Conservation (phyloP, 2,888 invertebrate species). For the Acanthosepion pharaonis region DNA sequence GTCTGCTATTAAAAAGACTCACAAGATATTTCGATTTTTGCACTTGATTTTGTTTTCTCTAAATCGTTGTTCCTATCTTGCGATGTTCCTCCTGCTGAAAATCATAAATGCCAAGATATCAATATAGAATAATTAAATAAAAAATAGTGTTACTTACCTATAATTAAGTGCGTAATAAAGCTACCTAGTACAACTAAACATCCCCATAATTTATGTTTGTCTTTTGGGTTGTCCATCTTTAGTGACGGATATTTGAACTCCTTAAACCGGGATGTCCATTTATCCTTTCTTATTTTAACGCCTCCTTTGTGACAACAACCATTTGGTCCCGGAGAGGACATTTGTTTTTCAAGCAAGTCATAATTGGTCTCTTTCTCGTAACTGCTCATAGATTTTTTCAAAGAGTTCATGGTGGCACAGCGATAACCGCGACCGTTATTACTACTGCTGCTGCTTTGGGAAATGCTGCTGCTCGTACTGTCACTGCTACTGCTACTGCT, state of each 20-base stretch:
- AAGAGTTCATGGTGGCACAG: not conserved
- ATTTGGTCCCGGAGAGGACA: not conserved
- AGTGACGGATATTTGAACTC: not conserved
- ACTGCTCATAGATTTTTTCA: not conserved
- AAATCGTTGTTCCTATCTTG: too few relatives aligned
- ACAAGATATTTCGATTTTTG: too few relatives aligned
- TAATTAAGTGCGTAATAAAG: slow-evolving; percentile 10
- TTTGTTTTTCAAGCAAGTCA: not conserved
- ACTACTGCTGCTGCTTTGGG: not conserved
- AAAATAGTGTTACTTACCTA: not conserved
- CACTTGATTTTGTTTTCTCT: too few relatives aligned
- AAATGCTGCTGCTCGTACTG: not conserved
- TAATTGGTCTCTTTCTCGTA: not conserved
- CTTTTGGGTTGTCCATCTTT: not conserved
- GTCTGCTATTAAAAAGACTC: too few relatives aligned
- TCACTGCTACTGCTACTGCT: not conserved
- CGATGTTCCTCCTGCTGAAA: too few relatives aligned
- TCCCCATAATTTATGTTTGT: not conserved
- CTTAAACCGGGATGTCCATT: not conserved
- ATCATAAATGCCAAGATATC: not conserved
- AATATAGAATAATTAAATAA: not conserved
- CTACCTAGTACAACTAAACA: slow-evolving; percentile 10
- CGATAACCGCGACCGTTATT: not conserved
- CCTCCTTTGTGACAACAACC: not conserved
- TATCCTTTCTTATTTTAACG: not conserved